Evolutionary conservation across 2,888 invertebrate genomes (phyloP), one percentile per base, ranked within the genome.

Genomic region (Meta bourneti): DNA sequence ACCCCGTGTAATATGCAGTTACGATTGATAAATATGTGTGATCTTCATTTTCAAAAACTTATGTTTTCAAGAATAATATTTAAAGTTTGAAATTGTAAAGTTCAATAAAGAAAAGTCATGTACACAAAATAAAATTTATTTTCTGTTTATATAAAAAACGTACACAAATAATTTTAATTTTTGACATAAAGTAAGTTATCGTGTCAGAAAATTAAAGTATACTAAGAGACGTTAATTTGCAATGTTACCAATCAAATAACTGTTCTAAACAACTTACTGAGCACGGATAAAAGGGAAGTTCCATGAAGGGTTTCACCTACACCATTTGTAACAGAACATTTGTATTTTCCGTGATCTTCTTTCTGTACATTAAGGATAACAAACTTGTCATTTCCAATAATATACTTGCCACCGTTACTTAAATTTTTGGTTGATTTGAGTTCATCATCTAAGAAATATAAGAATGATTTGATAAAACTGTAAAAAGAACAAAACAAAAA

Each of bases 311-410:
- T 48, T 20, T 54, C 16, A 13, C 91, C 91, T 0, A 89, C 81
- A 2, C 82, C 89, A 82, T 93, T 93, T 11, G 88, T 61, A 78
- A 79, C 69, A 1, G 19, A 71, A 20, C 93, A 93, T 49, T 34
- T 70, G 54, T 91, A 93, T 61, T 78, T 89, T 51, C 81, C 89
- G 49, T 79, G 84, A 49, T 93, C 91, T 75, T 92, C 90, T 84
- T 90, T 91, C 54, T 86, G 86, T 6, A 86, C 61, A 61, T 91
- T 74, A n/a, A 83, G 6, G n/a, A 87, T 79, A 49, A 71, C 81
- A 16, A 91, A 19, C 54, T 75, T 34, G 5, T 74, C 79, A 61
- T 83, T 83, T 1, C 5, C 16, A n/a, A 79, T 69, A 7, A 74
- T 8, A 69, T 82, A 88, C 49, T 83, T 77, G 48, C 83, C 79